phyloP scores from a whole-genome alignment of 2,888 invertebrate species.

The Metalampra italica region DNA sequence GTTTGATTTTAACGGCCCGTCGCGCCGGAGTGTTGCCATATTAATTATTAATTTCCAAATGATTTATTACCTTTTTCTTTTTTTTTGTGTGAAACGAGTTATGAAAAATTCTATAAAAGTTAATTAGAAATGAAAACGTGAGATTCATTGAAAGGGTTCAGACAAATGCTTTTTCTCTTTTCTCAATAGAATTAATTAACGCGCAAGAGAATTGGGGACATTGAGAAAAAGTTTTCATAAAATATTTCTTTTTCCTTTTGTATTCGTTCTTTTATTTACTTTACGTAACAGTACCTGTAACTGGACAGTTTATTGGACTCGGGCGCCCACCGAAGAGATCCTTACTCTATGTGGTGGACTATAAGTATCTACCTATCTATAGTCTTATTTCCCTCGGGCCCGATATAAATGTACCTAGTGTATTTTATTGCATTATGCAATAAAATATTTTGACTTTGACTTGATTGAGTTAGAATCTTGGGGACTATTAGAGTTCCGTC shows the following conservation, averaged over 20 bases:
- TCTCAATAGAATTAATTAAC: constrained; percentile 64
- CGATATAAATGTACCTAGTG: no score
- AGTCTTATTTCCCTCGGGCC: no score
- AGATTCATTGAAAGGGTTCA: constrained; percentile 57
- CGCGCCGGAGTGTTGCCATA: constrained; percentile 48
- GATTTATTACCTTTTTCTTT: constrained; percentile 64
- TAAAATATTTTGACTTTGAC: no score
- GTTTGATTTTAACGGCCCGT: constrained; percentile 61
- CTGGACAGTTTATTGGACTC: no score
- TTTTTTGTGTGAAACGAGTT: constrained; percentile 33
- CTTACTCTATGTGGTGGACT: no score
- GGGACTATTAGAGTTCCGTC: no score
- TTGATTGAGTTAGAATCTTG: no score
- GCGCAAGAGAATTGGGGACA: constrained; percentile 28
- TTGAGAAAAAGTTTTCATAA: constrained; percentile 11
- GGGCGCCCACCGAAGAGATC: no score
- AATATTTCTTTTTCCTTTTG: constrained; percentile 1
- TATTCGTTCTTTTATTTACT: constrained; percentile 1
- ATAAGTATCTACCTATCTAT: no score
- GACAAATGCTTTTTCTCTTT: constrained; percentile 20
- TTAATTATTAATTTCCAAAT: constrained; percentile 75
- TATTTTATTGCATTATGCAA: no score
- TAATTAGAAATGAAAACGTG: constrained; percentile 57
- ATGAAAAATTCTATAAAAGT: constrained; percentile 60
- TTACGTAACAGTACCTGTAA: background rate